Conservation (phyloP, 2,797 vertebrate species). For the Limosa lapponica region DNA sequence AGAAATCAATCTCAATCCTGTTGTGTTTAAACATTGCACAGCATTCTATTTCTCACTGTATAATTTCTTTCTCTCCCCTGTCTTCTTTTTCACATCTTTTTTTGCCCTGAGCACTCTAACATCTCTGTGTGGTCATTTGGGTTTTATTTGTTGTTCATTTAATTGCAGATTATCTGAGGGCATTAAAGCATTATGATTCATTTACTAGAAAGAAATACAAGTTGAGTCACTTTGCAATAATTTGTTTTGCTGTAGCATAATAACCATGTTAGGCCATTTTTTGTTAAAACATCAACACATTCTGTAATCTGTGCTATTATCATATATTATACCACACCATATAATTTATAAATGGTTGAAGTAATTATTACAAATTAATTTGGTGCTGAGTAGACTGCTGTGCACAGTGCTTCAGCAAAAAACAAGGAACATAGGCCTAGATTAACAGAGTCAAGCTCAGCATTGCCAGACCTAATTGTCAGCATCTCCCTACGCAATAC, state of each 20-base stretch:
- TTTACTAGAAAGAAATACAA: constrained; percentile 47
- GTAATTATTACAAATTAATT: constrained; percentile 63
- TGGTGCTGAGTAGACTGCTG: constrained; percentile 22
- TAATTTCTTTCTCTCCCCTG: not conserved
- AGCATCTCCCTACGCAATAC: too few relatives aligned
- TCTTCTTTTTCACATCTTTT: not conserved
- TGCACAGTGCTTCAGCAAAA: not conserved
- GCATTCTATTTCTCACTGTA: not conserved
- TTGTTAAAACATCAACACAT: constrained; percentile 49
- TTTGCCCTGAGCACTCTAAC: not conserved
- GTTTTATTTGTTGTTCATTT: constrained; percentile 47
- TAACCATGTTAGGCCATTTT: constrained; percentile 11
- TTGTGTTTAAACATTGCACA: not conserved
- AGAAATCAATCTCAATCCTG: not conserved
- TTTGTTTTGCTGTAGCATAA: constrained; percentile 45
- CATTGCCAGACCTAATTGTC: not conserved
- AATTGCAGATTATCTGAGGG: constrained; percentile 51
- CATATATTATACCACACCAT: constrained; percentile 38
- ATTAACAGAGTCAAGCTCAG: not conserved
- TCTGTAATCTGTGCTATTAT: constrained; percentile 53
- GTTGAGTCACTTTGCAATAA: constrained; percentile 30
- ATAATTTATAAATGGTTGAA: constrained; percentile 65
- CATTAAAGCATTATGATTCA: constrained; percentile 56
- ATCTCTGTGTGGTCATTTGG: not conserved
- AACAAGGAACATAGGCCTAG: not conserved